Evolutionary conservation across 2,797 vertebrate genomes (phyloP), one percentile per base, ranked within the genome.

Genomic region (Cossypha heuglini): DNA sequence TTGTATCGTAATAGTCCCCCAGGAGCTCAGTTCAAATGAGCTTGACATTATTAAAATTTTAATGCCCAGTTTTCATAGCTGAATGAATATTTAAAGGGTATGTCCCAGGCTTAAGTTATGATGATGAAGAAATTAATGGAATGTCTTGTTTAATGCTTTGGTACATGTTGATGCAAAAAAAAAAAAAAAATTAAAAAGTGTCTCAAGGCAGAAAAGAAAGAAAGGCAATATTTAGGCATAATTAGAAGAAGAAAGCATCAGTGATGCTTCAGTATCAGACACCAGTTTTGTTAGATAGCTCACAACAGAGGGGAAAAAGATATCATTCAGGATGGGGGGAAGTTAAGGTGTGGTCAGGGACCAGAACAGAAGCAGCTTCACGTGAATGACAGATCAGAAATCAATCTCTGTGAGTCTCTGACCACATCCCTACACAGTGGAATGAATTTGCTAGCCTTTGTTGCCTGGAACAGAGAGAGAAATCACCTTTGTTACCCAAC

Each of bases 21-120:
- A 97, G 98, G 98, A 98, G 95, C 94, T 97, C 94, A 94, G 98
- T 98, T 98, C 98, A 98, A 98, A 98, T 98, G 98, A 98, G 98
- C 98, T 98, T 98, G 98, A 98, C 98, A 98, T 98, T 98, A 98
- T 98, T 98, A 98, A 98, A 98, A 98, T 98, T 98, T 98, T 98
- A 98, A 98, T 98, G 98, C 98, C 98, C 97, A 97, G 98, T 98
- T 98, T 98, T 98, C 98, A 98, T 98, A 98, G 98, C 98, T 98
- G 98, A 98, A 98, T 98, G 98, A 98, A 98, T 98, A 98, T 98
- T 98, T 98, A 98, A 98, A 98, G 98, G 98, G 97, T 98, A 98
- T 98, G 97, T 98, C 97, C 98, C 97, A 97, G 98, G 98, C 98
- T 98, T 98, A 98, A 98, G 98, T 98, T 98, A 99, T 99, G 98